phyloP scores from a whole-genome alignment of 2,113 vertebrate genomes.

The Clarias gariepinus region DNA sequence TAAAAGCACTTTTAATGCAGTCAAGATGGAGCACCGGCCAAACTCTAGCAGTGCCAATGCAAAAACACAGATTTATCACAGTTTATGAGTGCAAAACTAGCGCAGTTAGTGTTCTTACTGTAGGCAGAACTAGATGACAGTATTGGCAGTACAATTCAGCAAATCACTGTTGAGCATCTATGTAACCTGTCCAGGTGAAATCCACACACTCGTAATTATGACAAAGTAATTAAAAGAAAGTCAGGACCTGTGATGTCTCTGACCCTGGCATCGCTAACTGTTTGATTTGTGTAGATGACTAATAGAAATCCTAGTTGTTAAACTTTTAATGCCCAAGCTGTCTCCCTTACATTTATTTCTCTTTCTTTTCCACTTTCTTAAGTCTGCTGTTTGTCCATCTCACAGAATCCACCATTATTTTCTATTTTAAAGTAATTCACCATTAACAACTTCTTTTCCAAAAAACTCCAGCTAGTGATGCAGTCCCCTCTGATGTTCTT shows the following conservation, averaged over 20 bases:
- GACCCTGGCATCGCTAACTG: background rate
- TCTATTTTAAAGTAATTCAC: background rate
- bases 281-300: background rate
- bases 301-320: background rate
- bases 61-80: background rate
- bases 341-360: background rate
- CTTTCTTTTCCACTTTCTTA: slow-evolving; percentile 6
- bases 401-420: slow-evolving; percentile 10
- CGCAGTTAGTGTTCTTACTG: background rate
- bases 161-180: background rate
- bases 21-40: background rate
- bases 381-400: slow-evolving; percentile 14
- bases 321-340: background rate
- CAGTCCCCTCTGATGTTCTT: background rate
- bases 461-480: slow-evolving; percentile 4
- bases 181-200: background rate
- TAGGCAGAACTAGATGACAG: background rate
- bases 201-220: background rate
- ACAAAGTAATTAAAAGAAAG: background rate
- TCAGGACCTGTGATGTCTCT: background rate
- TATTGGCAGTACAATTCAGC: background rate
- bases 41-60: background rate
- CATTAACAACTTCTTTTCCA: background rate
- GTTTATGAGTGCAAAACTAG: background rate
- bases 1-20: background rate